Conservation (phyloP, 2,113 vertebrate species). For the Ophiodon elongatus region DNA sequence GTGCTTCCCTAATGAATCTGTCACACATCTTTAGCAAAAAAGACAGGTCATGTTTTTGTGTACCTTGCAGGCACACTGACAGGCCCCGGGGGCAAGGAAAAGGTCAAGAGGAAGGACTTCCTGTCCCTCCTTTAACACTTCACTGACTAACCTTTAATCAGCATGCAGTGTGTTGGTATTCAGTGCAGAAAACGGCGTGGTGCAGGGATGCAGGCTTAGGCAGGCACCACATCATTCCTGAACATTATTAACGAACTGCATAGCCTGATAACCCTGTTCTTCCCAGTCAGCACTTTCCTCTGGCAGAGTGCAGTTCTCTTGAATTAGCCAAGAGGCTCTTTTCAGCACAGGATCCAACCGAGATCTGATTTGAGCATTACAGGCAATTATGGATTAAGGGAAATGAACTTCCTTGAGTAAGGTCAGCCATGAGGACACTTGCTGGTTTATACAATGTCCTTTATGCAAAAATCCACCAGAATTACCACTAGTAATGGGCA, state of each 20-base stretch:
- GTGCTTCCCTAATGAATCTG: constrained; percentile 36
- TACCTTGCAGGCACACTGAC: not conserved
- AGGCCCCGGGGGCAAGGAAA: constrained; percentile 4
- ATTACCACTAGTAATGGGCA: not conserved
- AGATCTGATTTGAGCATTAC: constrained; percentile 55
- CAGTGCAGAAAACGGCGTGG: not conserved
- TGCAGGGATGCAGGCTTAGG: constrained; percentile 59
- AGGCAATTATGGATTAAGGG: constrained; percentile 45
- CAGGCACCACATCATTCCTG: constrained; percentile 67
- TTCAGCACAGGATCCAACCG: constrained; percentile 38
- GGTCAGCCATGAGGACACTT: constrained; percentile 31
- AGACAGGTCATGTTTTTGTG: not conserved
- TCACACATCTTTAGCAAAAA: constrained; percentile 16
- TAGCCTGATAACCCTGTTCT: constrained; percentile 49
- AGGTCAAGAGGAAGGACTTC: constrained; percentile 43
- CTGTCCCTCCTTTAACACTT: constrained; percentile 23
- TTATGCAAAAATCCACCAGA: not conserved
- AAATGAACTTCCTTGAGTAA: constrained; percentile 34
- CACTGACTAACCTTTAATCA: constrained; percentile 39
- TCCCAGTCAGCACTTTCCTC: constrained; percentile 66
- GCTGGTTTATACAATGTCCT: not conserved
- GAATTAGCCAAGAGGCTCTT: constrained; percentile 41
- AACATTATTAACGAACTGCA: constrained; percentile 60
- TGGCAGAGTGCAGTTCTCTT: constrained; percentile 36
- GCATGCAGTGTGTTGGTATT: constrained; percentile 41